Conservation (phyloP, 35 echinoderm and acorn worm species). For the Lytechinus pictus region DNA sequence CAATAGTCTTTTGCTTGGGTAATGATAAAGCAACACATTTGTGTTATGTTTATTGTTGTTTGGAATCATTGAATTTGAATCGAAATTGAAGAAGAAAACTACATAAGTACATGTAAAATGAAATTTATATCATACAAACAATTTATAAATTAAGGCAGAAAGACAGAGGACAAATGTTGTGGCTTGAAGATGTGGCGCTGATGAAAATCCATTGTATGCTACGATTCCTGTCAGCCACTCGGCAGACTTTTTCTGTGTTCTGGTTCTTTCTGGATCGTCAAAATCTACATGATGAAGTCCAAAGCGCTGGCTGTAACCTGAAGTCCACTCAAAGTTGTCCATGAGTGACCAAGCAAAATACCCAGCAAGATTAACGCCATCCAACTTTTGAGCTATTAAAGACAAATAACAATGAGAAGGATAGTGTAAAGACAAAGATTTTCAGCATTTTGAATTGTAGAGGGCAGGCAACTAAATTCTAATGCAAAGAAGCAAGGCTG, state of each 20-base stretch:
- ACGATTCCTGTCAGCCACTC: not conserved
- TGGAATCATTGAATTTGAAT: not conserved
- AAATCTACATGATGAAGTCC: slow-evolving; percentile 60
- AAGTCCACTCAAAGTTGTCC: slow-evolving; percentile 65
- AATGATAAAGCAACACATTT: not conserved
- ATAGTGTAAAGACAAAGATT: not conserved
- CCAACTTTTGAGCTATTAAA: slow-evolving; percentile 20
- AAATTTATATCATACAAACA: not conserved
- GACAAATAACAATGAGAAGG: not conserved
- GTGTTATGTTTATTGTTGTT: not conserved
- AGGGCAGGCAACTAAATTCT: no score
- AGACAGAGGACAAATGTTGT: not conserved
- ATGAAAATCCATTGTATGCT: slow-evolving; percentile 33
- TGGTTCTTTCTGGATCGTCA: slow-evolving; percentile 53
- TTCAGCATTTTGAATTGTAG: no score
- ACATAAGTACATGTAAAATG: not conserved
- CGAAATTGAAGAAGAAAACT: not conserved
- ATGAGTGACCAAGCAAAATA: slow-evolving; percentile 68
- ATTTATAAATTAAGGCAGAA: not conserved
- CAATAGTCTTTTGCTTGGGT: not conserved
- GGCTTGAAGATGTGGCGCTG: not conserved
- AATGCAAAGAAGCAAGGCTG: no score
- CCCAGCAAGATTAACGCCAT: slow-evolving; percentile 38
- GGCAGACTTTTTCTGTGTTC: slow-evolving; percentile 14
- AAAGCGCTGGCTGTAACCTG: slow-evolving; percentile 60